phyloP scores from a whole-genome alignment of 2,888 invertebrate genomes.

The Caenorhabditis becei region DNA sequence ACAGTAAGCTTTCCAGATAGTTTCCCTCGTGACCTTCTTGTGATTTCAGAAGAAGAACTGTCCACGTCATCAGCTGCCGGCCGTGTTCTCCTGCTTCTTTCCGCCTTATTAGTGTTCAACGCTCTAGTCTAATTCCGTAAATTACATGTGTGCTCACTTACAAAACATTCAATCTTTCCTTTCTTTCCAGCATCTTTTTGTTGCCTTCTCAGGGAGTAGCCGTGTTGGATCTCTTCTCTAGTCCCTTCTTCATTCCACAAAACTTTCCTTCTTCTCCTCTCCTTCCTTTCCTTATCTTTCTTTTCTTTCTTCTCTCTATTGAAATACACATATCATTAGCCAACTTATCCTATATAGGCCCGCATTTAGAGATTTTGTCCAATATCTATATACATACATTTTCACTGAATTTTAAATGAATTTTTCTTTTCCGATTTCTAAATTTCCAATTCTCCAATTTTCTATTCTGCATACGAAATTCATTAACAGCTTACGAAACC shows the following conservation, averaged over 20 bases:
- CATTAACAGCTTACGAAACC: conserved; percentile 41
- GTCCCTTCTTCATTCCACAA: conserved; percentile 29
- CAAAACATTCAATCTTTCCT: conserved; percentile 31
- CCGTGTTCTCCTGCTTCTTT: conserved; percentile 9
- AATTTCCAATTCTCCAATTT: not conserved
- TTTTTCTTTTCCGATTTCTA: not conserved
- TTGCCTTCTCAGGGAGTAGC: conserved; percentile 46
- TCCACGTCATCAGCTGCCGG: conserved; percentile 13
- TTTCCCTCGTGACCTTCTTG: not conserved
- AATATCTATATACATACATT: not conserved
- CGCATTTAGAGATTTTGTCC: conserved; percentile 33
- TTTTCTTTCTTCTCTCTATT: conserved; percentile 3
- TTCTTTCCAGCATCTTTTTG: conserved; percentile 24
- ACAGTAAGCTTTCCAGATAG: conserved; percentile 66
- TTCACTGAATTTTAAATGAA: not conserved
- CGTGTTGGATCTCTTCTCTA: conserved; percentile 27
- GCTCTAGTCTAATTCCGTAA: conserved; percentile 15
- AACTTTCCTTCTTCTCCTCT: conserved; percentile 6
- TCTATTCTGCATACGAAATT: conserved; percentile 41
- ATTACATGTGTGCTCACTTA: conserved; percentile 48
- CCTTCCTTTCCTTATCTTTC: conserved; percentile 10
- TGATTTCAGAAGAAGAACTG: conserved; percentile 47
- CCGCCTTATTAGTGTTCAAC: conserved; percentile 17
- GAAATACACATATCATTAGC: conserved; percentile 49
- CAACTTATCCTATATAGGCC: conserved; percentile 23